Evolutionary conservation across 2,113 vertebrate genomes (phyloP), one percentile per base, ranked within the genome.

Genomic region (Dasypus novemcinctus): DNA sequence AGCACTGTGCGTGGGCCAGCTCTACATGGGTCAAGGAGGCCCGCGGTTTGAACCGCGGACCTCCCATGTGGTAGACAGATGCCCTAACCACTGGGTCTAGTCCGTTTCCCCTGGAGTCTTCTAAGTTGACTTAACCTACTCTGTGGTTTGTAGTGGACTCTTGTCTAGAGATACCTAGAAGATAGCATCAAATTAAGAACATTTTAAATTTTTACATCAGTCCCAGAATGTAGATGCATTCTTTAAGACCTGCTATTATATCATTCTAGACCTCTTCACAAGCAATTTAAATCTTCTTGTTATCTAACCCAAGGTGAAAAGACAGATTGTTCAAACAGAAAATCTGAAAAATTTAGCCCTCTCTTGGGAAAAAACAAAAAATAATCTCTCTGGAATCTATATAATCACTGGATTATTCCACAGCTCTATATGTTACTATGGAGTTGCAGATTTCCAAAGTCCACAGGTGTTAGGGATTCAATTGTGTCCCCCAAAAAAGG

Each of bases 271-370:
- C 78, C 11, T 81, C 69, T 83, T 46, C 64, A 69, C 64, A 71
- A 95, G 90, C 87, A 90, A 18, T 94, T 96, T 72, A 91, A 80
- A 59, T 91, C 41, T n/a, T 91, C 93, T 91, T 87, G 20, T 52
- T 89, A 25, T 69, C 4, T 43, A 46, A 92, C 79, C 66, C 69
- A 96, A 96, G 92, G 91, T 69, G 80, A 95, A 96, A 74, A 92
- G 69, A 43, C 74, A 43, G 25, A 61, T 25, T 86, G 57, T 57
- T n/a, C 78, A 75, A 80, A 95, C 14, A 96, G 76, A 90, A 93
- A 87, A 94, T 68, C 79, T 90, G 75, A 96, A 90, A 91, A 96
- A 97, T 96, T 94, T 18, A 87, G 69, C 61, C 10, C 7, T 96
- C 57, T 79, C 84, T 79, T 81, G 54, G 87, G 57, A 96, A n/a